Conservation (phyloP, 2,113 vertebrate species). For the Rhegmatorhina hoffmannsi region DNA sequence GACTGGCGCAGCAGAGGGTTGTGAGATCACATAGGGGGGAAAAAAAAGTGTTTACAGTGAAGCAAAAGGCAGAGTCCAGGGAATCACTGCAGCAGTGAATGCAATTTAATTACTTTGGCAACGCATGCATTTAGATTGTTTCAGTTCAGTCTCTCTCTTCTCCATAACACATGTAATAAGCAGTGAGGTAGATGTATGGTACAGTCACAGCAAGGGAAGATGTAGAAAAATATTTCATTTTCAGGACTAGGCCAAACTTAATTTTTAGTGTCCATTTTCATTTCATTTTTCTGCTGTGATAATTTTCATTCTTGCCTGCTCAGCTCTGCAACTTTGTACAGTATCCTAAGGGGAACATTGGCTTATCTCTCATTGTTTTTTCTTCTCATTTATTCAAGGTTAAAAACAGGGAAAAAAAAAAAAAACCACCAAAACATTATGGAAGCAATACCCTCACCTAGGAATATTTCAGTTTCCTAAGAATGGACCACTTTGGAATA, state of each 20-base stretch:
- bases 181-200: not conserved
- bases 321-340: not conserved
- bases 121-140: not conserved
- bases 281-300: not conserved
- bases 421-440: not conserved
- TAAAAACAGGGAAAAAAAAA: not conserved
- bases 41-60: not conserved
- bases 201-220: not conserved
- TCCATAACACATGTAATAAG: not conserved
- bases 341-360: not conserved
- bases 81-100: not conserved
- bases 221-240: not conserved
- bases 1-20: not conserved
- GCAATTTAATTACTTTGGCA: not conserved
- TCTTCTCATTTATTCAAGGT: not conserved
- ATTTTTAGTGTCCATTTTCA: not conserved
- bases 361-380: not conserved
- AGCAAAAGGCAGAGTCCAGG: not conserved
- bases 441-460: not conserved
- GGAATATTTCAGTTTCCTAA: not conserved
- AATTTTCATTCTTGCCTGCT: not conserved
- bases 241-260: not conserved
- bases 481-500: not conserved
- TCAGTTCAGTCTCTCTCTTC: not conserved
- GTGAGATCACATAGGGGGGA: rapidly evolving